Evolutionary conservation across 2,888 invertebrate genomes (phyloP), one percentile per base, ranked within the genome.

Genomic region (Didymodactylos carnosus): DNA sequence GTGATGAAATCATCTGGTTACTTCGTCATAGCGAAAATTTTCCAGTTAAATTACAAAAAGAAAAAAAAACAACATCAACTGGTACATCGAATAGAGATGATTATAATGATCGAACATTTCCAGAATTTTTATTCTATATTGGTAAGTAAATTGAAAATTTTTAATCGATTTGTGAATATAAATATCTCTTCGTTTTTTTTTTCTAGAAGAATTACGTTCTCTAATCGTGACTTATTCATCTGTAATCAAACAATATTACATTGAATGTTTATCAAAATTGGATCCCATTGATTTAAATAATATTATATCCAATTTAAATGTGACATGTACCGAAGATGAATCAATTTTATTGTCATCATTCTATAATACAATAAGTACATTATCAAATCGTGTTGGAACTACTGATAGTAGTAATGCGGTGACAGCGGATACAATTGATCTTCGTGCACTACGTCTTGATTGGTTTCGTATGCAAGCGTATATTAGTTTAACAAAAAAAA

Each of bases 121-220:
- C 98, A 1, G 98, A 99, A 83, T 85, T 99, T 69, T 85, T 99
- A 13, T 98, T 97, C 81, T 94, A 97, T 81, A 95, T 98, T 89
- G 94, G 97, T 82, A 98, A 99, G 83, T 84, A 70, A 39, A 69
- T 5, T 16, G 13, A 11, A 27, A 70, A 40, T 35, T 13, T 1
- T 39, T n/a, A 10, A 2, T 70, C 13, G 8, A 4, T 70, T 7
- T 40, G 2, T 40, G 10, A 7, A 7, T 29, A 0, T 4, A 19
- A 19, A n/a, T 41, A 0, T 3, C 23, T 29, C 16, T 41, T 29
- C 4, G 4, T 2, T 39, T 27, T 39, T 6, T 19, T 16, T 16
- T 0, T 25, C 19, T 19, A 43, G 43, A 70, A 19, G 41, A 70
- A 70, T n/a, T 46, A 35, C 70, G 73, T 71, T 25, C 86, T 35